phyloP scores from a whole-genome alignment of 2,888 invertebrate genomes.

The Drosophila infuscata region DNA sequence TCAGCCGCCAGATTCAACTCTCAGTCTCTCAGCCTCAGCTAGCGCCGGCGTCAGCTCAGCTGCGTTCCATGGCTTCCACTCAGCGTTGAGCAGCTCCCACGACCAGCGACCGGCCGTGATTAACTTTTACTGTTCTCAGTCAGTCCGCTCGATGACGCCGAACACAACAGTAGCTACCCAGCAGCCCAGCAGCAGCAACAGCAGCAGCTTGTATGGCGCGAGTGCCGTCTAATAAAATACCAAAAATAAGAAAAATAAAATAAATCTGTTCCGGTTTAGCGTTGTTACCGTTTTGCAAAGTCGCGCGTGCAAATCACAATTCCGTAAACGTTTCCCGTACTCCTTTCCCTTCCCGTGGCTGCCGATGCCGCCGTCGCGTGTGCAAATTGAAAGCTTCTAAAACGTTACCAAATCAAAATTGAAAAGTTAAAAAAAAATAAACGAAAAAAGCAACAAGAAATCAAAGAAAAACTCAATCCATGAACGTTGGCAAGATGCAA shows the following conservation, averaged over 20 bases:
- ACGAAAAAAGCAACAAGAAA: not conserved
- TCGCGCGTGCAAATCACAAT: conserved; percentile 52
- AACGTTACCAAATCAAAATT: conserved; percentile 10
- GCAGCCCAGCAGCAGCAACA: conserved; percentile 62
- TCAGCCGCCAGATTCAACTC: conserved; percentile 67
- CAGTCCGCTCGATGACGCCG: conserved; percentile 83
- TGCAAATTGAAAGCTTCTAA: conserved; percentile 14
- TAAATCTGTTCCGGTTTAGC: conserved; percentile 53
- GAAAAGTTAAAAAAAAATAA: conserved; percentile 8
- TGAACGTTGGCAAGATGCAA: conserved; percentile 82
- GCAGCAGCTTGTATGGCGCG: conserved; percentile 59
- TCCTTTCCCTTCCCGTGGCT: conserved; percentile 21
- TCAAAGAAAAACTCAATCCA: conserved; percentile 34
- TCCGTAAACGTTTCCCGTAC: conserved; percentile 9
- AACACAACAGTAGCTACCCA: conserved; percentile 69
- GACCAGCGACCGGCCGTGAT: conserved; percentile 80
- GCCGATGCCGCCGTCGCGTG: conserved; percentile 47
- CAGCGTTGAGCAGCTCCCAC: conserved; percentile 45
- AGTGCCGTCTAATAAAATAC: conserved; percentile 35
- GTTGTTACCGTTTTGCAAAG: conserved; percentile 18
- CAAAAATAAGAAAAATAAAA: conserved; percentile 23
- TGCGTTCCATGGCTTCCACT: conserved; percentile 59
- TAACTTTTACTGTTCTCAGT: conserved; percentile 83
- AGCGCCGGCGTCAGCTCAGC: conserved; percentile 56
- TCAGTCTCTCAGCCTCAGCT: conserved; percentile 62